These are phyloP conservation scores for Actinostola sp. DNA, from an alignment of 92 coral and sea anemone genomes.

Conservation along the genomic window DNA sequence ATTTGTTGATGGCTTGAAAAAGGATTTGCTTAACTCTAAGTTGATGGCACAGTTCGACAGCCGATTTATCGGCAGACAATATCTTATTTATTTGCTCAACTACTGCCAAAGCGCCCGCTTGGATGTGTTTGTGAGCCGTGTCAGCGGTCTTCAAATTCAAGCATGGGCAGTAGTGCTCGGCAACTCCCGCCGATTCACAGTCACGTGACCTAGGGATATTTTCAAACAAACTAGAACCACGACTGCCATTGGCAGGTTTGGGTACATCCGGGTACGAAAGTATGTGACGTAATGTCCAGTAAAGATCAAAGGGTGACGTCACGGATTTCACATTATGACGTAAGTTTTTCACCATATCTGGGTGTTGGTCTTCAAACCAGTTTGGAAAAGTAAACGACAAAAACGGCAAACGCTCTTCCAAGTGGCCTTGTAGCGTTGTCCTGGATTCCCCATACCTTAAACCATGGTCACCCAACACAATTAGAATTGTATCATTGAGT, in stretches of 20 bases:
- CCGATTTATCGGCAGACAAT: constrained; percentile 62
- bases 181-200: constrained; percentile 75
- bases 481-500: too few relatives aligned
- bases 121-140: constrained; percentile 58
- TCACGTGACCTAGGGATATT: constrained; percentile 66
- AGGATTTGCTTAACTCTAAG: constrained; percentile 54
- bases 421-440: constrained; percentile 75
- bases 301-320: constrained; percentile 88
- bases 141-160: constrained; percentile 64
- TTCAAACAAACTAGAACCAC: constrained; percentile 70
- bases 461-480: constrained; percentile 87
- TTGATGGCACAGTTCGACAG: too few relatives aligned
- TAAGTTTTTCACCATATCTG: constrained; percentile 39
- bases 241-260: constrained; percentile 30
- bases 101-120: constrained; percentile 60
- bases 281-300: constrained; percentile 78
- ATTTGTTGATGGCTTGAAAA: constrained; percentile 78
- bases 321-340: constrained; percentile 59
- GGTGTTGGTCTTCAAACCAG: constrained; percentile 52
- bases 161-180: constrained; percentile 97
- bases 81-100: constrained; percentile 70
- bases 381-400: constrained; percentile 79
- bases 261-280: constrained; percentile 62
- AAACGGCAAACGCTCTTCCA: constrained; percentile 89
- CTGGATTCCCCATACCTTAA: constrained; percentile 79